A percentile compares a stretch with the other conserved stretches of the same genome.
Conservation (phyloP, 2,113 vertebrate genomes). For the Phalacrocorax aristotelis region DNA sequence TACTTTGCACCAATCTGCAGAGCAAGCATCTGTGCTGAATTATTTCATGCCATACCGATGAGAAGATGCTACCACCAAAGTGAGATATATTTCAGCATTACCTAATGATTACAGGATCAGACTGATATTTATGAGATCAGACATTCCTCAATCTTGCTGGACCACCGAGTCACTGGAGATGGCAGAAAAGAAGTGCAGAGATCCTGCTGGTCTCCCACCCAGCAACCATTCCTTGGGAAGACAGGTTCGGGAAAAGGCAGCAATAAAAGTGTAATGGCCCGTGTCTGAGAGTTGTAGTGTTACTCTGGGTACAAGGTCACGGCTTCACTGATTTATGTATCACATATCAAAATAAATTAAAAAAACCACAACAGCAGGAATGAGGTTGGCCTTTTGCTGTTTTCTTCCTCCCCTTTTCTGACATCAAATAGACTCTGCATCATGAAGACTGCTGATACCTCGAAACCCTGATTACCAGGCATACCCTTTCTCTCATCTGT, state of each 20-base stretch:
- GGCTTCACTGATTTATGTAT: not conserved
- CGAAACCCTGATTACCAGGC: not conserved
- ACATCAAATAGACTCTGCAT: not conserved
- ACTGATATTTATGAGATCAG: not conserved
- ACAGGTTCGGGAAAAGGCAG: not conserved
- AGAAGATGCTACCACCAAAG: not conserved
- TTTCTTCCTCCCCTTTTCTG: not conserved
- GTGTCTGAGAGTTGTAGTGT: not conserved
- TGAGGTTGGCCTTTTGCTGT: not conserved
- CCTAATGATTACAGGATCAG: not conserved
- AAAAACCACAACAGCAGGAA: not conserved
- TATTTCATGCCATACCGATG: not conserved
- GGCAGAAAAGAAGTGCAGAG: not conserved
- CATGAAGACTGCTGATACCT: not conserved
- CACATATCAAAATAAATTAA: not conserved
- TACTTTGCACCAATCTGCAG: not conserved
- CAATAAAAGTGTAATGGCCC: accelerated
- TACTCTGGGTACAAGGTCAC: not conserved
- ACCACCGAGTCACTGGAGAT: not conserved
- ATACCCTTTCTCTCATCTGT: not conserved
- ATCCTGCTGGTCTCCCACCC: not conserved
- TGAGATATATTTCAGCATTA: not conserved
- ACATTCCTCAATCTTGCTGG: not conserved
- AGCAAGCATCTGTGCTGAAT: not conserved
- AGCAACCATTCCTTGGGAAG: not conserved